A percentile compares a stretch with the other conserved stretches of the same genome.
Conservation (phyloP, 2,888 invertebrate genomes). For the Hecatera dysodea region DNA sequence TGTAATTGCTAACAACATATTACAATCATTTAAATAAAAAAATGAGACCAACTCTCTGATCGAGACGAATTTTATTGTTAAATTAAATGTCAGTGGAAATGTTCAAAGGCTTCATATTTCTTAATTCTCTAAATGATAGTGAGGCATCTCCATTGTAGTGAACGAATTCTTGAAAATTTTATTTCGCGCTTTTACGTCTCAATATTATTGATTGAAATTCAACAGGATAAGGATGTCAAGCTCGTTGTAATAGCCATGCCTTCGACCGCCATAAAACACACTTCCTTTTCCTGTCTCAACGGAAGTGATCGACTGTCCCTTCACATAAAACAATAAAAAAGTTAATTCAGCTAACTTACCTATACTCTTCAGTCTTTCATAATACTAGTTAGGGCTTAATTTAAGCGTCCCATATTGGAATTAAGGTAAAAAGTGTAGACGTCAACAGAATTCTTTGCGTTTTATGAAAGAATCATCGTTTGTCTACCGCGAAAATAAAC, state of each 20-base stretch:
- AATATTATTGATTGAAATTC: conserved; percentile 68
- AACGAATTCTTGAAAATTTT: conserved; percentile 33
- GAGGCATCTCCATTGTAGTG: background rate
- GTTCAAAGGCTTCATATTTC: background rate
- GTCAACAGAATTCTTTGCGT: conserved; percentile 69
- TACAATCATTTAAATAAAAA: background rate
- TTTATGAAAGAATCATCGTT: conserved; percentile 61
- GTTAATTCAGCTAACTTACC: conserved; percentile 63
- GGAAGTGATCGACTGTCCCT: conserved; percentile 74
- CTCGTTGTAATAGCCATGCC: conserved; percentile 69
- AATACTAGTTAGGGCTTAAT: conserved; percentile 36
- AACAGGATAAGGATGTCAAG: conserved; percentile 85
- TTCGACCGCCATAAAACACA: conserved; percentile 86
- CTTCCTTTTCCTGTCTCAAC: conserved; percentile 92
- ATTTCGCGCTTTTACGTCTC: conserved; percentile 68
- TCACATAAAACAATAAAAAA: conserved; percentile 43
- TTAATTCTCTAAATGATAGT: conserved; percentile 1
- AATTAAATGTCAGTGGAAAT: background rate
- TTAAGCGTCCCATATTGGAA: conserved; percentile 30
- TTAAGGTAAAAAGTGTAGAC: conserved; percentile 62
- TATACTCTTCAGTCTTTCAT: conserved; percentile 27
- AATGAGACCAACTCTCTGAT: background rate
- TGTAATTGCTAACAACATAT: background rate
- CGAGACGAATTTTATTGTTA: background rate
- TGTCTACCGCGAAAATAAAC: conserved; percentile 72